Conservation (phyloP, 2,888 invertebrate species). For the Caenorhabditis sp. region DNA sequence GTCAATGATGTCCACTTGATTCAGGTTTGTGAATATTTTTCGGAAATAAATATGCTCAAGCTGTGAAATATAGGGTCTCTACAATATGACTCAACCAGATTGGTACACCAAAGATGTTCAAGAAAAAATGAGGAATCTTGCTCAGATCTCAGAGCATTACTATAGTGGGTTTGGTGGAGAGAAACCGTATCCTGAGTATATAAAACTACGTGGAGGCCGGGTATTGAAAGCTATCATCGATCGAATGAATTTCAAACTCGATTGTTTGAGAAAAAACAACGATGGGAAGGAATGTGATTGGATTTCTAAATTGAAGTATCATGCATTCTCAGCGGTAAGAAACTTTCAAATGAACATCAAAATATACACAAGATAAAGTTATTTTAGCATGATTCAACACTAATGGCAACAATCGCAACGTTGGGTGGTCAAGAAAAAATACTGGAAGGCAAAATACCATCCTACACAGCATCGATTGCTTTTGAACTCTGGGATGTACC, state of each 20-base stretch:
- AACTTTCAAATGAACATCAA: too few species aligned
- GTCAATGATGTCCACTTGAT: conserved; percentile 62
- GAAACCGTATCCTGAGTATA: conserved; percentile 56
- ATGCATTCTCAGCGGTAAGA: conserved; percentile 66
- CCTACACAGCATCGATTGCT: conserved; percentile 66
- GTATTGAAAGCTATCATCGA: conserved; percentile 40
- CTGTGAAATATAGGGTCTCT: too few species aligned
- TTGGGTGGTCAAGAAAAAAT: conserved; percentile 65
- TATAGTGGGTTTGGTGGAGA: conserved; percentile 50
- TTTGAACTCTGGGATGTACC: conserved; percentile 63
- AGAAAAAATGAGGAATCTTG: conserved; percentile 51
- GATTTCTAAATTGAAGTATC: conserved; percentile 60
- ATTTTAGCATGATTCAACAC: conserved; percentile 66
- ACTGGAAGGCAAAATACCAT: conserved; percentile 62
- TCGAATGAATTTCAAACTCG: conserved; percentile 43
- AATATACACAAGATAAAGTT: too few species aligned
- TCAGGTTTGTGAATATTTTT: conserved; percentile 59
- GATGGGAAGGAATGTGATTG: conserved; percentile 50
- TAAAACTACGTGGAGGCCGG: conserved; percentile 48
- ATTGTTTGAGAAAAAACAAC: conserved; percentile 34
- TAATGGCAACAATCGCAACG: conserved; percentile 63
- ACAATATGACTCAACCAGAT: conserved; percentile 57
- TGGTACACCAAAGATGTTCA: conserved; percentile 56
- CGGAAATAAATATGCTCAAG: too few species aligned
- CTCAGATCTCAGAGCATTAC: conserved; percentile 54